These are phyloP conservation scores for Macrobrachium nipponense DNA, from an alignment of 1,140 invertebrate genomes.

Conservation along the genomic window DNA sequence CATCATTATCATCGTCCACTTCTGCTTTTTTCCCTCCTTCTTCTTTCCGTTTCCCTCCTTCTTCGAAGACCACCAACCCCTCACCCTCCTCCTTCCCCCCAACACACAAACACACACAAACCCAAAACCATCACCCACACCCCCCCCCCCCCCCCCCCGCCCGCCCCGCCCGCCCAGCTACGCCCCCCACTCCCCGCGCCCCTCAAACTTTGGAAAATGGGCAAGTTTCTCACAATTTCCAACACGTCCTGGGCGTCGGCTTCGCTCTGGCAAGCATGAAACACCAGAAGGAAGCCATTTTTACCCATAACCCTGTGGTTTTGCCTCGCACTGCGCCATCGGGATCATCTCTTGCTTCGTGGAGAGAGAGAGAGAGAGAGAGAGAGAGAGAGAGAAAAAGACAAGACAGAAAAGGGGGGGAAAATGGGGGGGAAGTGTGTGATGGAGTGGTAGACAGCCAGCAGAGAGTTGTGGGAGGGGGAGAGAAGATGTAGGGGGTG, in stretches of 20 bases:
- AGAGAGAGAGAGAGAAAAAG: not conserved
- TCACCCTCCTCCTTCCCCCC: too few species aligned
- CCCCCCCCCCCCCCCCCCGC: not conserved
- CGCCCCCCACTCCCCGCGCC: not conserved
- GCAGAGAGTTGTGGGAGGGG: too few species aligned
- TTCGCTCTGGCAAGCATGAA: conserved; percentile 53
- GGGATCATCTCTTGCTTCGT: conserved; percentile 25
- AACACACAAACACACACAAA: too few species aligned
- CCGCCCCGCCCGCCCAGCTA: not conserved
- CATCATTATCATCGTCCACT: too few species aligned
- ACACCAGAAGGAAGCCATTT: conserved; percentile 58
- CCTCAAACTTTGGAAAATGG: conserved; percentile 51
- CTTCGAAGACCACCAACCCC: too few species aligned
- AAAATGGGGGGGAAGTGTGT: too few species aligned
- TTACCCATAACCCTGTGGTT: conserved; percentile 56
- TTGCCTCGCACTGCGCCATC: conserved; percentile 46
- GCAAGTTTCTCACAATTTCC: conserved; percentile 57
- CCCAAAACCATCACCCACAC: too few species aligned
- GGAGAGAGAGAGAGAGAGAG: not conserved
- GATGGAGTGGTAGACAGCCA: too few species aligned
- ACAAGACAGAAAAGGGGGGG: too few species aligned
- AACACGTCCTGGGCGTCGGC: conserved; percentile 55
- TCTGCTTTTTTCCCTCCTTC: too few species aligned
- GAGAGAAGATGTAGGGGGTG: too few species aligned
- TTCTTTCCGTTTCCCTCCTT: too few species aligned